These are phyloP conservation scores for Nebria ingens DNA, from an alignment of 1,140 invertebrate genomes.

Conservation along the genomic window DNA sequence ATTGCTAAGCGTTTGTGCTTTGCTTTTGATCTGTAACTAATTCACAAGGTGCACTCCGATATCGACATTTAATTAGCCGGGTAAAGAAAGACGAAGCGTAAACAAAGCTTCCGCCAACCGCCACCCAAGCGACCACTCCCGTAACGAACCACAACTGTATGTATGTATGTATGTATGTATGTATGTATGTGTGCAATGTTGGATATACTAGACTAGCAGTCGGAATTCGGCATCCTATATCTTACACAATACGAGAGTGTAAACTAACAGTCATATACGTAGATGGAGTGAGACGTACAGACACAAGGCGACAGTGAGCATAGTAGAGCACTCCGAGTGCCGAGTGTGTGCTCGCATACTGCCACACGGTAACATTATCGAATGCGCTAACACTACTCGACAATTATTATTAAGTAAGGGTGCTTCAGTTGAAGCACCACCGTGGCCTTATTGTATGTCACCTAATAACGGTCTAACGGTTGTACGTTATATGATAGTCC, in stretches of 20 bases:
- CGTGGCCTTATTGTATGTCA: slow-evolving; percentile 3
- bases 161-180: no score
- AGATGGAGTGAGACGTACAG: no score
- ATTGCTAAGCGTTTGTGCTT: background rate
- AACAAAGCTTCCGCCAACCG: no score
- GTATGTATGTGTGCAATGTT: no score
- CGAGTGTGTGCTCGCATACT: background rate
- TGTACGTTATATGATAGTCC: no score
- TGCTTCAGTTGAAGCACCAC: background rate
- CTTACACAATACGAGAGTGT: no score
- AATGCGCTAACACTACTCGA: background rate
- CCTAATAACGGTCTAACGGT: slow-evolving; percentile 6
- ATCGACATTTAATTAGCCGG: background rate
- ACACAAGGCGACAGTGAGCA: background rate
- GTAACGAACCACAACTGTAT: no score
- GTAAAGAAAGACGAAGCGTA: background rate
- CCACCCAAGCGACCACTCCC: no score
- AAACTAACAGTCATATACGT: no score
- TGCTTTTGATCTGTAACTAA: background rate
- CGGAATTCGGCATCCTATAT: no score
- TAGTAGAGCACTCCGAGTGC: background rate
- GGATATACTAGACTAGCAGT: no score
- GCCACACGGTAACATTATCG: background rate
- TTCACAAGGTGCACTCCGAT: background rate
- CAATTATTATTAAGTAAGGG: slow-evolving; percentile 7